A percentile compares a stretch with the other conserved stretches of the same genome.
These are phyloP conservation scores for Sabellastarte sp. DNA, from an alignment of 2,888 invertebrate genomes.

Conservation along the genomic window DNA sequence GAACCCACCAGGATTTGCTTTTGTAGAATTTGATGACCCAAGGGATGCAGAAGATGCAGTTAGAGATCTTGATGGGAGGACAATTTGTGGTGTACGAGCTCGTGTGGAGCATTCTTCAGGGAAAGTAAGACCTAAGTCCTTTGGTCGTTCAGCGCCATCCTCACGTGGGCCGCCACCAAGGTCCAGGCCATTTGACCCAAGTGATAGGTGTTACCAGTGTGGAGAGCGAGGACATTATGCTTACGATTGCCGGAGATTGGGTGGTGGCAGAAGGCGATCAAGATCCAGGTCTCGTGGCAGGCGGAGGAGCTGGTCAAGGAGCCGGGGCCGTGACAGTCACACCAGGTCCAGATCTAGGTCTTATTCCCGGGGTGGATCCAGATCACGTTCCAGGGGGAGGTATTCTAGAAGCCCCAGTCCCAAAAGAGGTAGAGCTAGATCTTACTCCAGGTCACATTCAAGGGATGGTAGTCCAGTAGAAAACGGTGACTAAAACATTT, in stretches of 20 bases:
- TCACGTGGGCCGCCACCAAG: neutral
- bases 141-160: neutral
- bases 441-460: no score
- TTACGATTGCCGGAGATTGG: constrained; percentile 69
- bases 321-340: neutral
- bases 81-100: neutral
- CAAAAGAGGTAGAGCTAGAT: no score
- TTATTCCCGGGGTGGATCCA: no score
- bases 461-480: no score
- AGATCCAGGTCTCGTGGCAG: neutral
- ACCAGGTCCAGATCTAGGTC: neutral
- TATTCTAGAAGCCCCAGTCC: no score
- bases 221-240: constrained; percentile 92
- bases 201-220: constrained; percentile 92
- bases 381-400: no score
- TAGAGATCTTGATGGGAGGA: neutral
- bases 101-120: constrained; percentile 1
- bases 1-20: neutral
- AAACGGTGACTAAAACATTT: no score
- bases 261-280: neutral
- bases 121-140: neutral
- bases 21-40: neutral
- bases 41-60: neutral
- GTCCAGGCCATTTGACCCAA: constrained; percentile 70
- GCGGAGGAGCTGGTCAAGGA: neutral